Conservation (phyloP, 2,113 vertebrate species). For the Bucco capensis region DNA sequence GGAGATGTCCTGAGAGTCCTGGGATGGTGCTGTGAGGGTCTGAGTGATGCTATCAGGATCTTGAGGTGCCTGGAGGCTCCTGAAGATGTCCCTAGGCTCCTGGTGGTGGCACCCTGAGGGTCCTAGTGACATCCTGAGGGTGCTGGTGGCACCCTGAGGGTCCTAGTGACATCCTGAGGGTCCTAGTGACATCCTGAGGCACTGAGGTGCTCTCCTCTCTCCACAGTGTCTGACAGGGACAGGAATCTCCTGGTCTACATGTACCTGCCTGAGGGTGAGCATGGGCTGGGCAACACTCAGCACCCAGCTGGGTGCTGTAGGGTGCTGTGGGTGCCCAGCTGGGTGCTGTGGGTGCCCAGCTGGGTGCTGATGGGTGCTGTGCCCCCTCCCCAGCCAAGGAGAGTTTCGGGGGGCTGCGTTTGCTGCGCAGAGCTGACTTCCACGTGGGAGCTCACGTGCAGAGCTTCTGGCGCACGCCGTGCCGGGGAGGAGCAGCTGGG, state of each 20-base stretch:
- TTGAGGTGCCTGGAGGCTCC: no score
- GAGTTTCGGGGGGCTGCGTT: background rate
- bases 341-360: background rate
- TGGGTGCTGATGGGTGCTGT: background rate
- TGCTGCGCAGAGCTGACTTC: background rate
- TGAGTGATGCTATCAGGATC: no score
- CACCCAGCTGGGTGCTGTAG: background rate
- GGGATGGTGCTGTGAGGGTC: background rate
- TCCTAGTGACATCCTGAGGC: no score
- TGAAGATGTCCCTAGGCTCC: background rate
- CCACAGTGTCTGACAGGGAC: background rate
- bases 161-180: no score
- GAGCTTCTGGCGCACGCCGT: background rate
- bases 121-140: background rate
- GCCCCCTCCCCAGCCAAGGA: background rate
- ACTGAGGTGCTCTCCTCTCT: background rate
- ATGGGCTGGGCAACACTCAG: no score
- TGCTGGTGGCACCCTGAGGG: background rate
- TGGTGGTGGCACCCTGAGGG: background rate
- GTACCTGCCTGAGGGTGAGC: background rate
- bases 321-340: background rate
- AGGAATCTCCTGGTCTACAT: background rate
- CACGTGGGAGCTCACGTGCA: background rate
- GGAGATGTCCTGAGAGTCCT: background rate
- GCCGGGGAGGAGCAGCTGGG: background rate